Evolutionary conservation across 2,888 invertebrate species (phyloP), one percentile per base, ranked within the genome.

Genomic region (Horisme vitalbata): DNA sequence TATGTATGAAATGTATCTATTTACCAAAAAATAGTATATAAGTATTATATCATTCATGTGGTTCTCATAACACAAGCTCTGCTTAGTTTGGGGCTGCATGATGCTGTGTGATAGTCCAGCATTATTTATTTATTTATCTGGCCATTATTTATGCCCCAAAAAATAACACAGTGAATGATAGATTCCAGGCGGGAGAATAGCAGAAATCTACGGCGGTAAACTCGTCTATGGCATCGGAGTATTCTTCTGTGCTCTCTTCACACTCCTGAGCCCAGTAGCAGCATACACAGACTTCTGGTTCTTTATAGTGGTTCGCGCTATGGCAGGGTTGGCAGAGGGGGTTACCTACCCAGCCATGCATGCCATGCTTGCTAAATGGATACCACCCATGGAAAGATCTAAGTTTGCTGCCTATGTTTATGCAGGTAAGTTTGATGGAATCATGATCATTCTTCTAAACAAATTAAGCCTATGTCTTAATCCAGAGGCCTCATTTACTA

Each of bases 311-410:
- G 94, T 96, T 1, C 86, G 97, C 58, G 91, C 95, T 4, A 77
- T 96, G 4, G 95, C 96, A 77, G 97, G 97, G 11, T 92, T 97
- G 72, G 94, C 95, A 0, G 97, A 97, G 89, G 96, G 96, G 20
- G 96, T 97, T 3, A 96, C 96, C 4, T 97, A 96, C 80, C 98
- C 98, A 9, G 95, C 97, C 0, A 97, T 98, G 96, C 97, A 98
- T 78, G 94, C 95, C 10, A 95, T 98, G 94, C 88, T 98, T 66
- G 96, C 97, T 0, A 91, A 94, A 55, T 98, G 98, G 98, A 95
- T 97, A 37, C 98, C 98, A 4, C 97, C 97, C 1, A 77, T 96
- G 63, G 98, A 98, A 76, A 92, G 97, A 62, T 96, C 95, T 37
- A 95, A 95, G 78, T 95, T 98, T 79, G 97, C 96, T 7, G 96